These are phyloP conservation scores for Margarornis squamiger DNA, from an alignment of 2,797 vertebrate genomes.

Conservation along the genomic window DNA sequence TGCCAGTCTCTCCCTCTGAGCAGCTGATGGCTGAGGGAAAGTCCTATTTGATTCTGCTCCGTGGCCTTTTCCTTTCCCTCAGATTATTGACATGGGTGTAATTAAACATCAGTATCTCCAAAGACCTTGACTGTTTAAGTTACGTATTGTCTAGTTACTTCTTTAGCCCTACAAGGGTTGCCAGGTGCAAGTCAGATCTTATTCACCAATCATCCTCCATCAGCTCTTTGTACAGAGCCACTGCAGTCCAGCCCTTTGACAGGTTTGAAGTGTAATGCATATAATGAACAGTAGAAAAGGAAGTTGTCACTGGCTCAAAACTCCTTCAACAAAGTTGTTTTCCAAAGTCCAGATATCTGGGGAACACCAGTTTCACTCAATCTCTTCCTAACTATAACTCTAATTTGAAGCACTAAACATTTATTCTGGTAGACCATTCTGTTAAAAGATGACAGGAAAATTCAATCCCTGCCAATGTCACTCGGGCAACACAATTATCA, in stretches of 20 bases:
- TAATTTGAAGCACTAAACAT: not conserved
- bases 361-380: not conserved
- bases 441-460: not conserved
- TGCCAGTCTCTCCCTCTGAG: not conserved
- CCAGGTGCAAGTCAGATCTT: rapidly evolving
- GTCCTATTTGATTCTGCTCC: not conserved
- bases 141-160: not conserved
- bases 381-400: not conserved
- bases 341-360: not conserved
- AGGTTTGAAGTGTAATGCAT: not conserved
- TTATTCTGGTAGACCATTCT: not conserved
- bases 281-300: not conserved
- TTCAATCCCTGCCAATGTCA: conserved; percentile 14
- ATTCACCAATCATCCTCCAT: not conserved
- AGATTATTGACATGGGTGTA: not conserved
- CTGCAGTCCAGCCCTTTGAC: not conserved
- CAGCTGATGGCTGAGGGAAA: not conserved
- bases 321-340: not conserved
- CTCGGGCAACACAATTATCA: not conserved
- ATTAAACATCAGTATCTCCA: not conserved
- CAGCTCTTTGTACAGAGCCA: not conserved
- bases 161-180: not conserved
- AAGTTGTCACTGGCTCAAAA: not conserved
- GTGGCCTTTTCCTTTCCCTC: not conserved
- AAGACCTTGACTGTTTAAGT: not conserved